phyloP scores from a whole-genome alignment of 2,888 invertebrate species.

The Phalera bucephala region DNA sequence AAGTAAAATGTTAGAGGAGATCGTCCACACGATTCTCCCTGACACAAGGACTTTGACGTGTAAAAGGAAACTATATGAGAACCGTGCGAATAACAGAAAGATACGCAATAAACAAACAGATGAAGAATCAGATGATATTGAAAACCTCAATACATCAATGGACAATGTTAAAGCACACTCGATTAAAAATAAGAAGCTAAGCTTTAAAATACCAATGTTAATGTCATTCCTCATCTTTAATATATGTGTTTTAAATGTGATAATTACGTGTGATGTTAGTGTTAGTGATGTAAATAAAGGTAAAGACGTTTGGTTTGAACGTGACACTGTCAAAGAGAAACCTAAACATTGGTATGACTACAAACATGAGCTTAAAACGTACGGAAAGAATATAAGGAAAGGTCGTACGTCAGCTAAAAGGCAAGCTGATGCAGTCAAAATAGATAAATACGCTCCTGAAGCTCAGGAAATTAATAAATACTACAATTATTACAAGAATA shows the following conservation, averaged over 20 bases:
- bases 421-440: constrained; percentile 52
- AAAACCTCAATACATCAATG: constrained; percentile 50
- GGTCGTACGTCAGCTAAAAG: constrained; percentile 45
- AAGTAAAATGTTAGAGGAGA: constrained; percentile 72
- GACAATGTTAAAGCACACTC: constrained; percentile 72
- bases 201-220: constrained; percentile 42
- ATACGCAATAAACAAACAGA: constrained; percentile 47
- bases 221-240: constrained; percentile 65
- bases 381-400: constrained; percentile 45
- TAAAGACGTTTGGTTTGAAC: constrained; percentile 37
- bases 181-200: constrained; percentile 52
- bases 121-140: constrained; percentile 30
- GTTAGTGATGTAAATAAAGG: constrained; percentile 62
- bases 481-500: constrained; percentile 54
- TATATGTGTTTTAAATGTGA: constrained; percentile 74
- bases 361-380: constrained; percentile 40
- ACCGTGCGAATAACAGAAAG: constrained; percentile 49
- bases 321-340: constrained; percentile 39
- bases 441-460: constrained; percentile 48
- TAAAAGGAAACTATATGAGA: constrained; percentile 46
- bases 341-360: constrained; percentile 44
- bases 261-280: constrained; percentile 77
- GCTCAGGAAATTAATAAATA: constrained; percentile 55
- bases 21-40: constrained; percentile 71
- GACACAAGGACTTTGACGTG: constrained; percentile 45